Evolutionary conservation across 92 coral and sea anemone genomes (phyloP), one percentile per base, ranked within the genome.

Genomic region (Bergia puertoricense): DNA sequence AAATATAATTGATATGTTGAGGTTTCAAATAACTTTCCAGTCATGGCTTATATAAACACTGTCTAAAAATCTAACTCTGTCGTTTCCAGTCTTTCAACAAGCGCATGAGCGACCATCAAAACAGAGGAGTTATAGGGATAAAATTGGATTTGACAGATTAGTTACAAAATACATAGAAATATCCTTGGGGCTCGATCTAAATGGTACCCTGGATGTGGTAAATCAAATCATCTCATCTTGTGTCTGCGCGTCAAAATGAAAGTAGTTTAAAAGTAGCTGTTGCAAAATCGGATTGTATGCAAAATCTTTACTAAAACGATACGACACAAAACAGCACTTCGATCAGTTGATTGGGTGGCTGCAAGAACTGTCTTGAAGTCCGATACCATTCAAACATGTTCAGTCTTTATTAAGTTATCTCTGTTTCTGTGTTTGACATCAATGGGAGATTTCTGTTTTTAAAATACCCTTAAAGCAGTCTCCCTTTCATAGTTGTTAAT

Each of bases 51-150:
- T 2, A 2, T 62, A 62, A 62, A 62, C 69, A 62, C 30, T 62
- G 5, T 62, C 0, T 18, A 3, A 15, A 16, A 62, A 56, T 13
- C 69, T 16, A 62, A 62, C 69, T 62, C 30, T 23, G 20, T 62
- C 36, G 14, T 77, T 43, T 43, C n/a, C 37, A 5, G 54, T 77
- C 81, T 77, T 77, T 77, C 57, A 77, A 77, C 81, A 43, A 77
- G 38, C 57, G 13, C 22, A 4, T 13, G 9, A 18, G 23, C 11
- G 1, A 15, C 23, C 22, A 76, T 16, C 80, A 44, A 76, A 18
- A 16, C 50, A 7, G 51, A 76, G 36, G 79, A 16, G 48, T 45
- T 76, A 77, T 6, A 16, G 81, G 14, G 81, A 20, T 22, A 20
- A 77, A 77, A 77, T 22, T 43, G 30, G 48, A 45, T 43, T 77